Evolutionary conservation across 2,113 vertebrate species (phyloP), one percentile per base, ranked within the genome.

Genomic region (Heteronetta atricapilla): DNA sequence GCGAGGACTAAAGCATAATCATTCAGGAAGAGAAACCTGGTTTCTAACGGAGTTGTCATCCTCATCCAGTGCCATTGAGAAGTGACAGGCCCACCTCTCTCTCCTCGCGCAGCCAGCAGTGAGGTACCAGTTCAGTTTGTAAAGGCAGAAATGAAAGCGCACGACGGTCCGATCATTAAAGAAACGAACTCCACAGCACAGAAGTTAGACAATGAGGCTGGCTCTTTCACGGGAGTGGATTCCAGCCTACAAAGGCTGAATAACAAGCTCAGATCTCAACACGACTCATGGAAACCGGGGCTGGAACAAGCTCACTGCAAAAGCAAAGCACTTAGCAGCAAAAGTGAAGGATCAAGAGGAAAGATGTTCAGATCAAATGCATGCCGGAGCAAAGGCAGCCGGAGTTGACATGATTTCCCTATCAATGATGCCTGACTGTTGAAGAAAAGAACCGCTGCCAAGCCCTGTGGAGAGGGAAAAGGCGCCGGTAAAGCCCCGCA

Each of bases 251-350:
- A 2, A 75, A 83, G 79, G 31, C 55, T 29, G 40, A 91, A 83
- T 72, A 77, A 56, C 11, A 70, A 38, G 26, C 34, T 94, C 76
- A 81, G 82, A 95, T 97, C 85, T 87, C 95, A 78, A 78, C 88
- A 58, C 0, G 34, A 66, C 18, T 66, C 3, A 1, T 53, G 58
- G 82, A 88, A 92, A 86, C 18, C 0, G 0, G 56, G 56, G 48
- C 62, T 66, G 53, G 79, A 84, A 72, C 1, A 28, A 93, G 50
- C 70, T 93, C 1, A 0, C 84, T 75, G 82, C 50, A 64, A 86
- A 90, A 78, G 64, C 29, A 81, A 75, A 86, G 40, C 75, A 77
- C 75, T 89, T 59, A 16, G n/a, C 11, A 80, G 63, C 21, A 58
- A 88, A 80, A 88, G 48, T 12, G 28, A 92, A 76, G 56, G 77